phyloP scores from a whole-genome alignment of 2,888 invertebrate genomes.

The Euphydryas editha region DNA sequence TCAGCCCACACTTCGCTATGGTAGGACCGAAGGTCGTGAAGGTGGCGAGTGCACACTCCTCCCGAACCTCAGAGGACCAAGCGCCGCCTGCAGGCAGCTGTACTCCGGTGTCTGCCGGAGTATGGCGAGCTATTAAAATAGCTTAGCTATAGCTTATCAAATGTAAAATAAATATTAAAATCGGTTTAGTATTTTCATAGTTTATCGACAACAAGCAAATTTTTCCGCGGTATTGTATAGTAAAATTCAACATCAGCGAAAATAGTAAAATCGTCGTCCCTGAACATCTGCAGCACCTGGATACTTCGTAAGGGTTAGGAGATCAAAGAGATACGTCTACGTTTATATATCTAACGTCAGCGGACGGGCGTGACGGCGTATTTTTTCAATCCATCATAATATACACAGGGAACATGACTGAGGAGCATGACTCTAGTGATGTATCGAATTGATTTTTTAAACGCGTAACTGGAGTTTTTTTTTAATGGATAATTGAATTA shows the following conservation, averaged over 20 bases:
- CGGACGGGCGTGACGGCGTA: neutral
- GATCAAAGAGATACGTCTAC: constrained; percentile 30
- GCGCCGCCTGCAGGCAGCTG: no score
- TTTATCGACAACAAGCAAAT: no score
- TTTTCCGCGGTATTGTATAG: no score
- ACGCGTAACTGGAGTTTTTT: neutral
- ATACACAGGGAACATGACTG: neutral
- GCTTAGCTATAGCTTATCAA: no score
- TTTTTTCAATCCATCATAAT: constrained; percentile 15
- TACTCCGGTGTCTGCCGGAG: no score
- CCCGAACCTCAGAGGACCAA: no score
- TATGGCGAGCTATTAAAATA: no score
- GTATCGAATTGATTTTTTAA: constrained; percentile 1
- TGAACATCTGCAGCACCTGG: constrained; percentile 17
- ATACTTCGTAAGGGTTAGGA: constrained; percentile 23
- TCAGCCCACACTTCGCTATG: no score
- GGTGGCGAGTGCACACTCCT: no score
- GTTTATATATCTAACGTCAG: neutral
- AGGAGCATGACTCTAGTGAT: neutral
- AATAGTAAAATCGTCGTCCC: neutral
- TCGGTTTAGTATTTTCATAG: no score
- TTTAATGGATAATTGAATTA: neutral
- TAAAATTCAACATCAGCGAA: neutral
- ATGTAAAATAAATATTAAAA: no score
- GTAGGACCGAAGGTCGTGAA: no score